Percentiles rank a stretch among this genome's conserved stretches.
Conservation (phyloP, 1,140 invertebrate species). For the Bemisia tabaci region DNA sequence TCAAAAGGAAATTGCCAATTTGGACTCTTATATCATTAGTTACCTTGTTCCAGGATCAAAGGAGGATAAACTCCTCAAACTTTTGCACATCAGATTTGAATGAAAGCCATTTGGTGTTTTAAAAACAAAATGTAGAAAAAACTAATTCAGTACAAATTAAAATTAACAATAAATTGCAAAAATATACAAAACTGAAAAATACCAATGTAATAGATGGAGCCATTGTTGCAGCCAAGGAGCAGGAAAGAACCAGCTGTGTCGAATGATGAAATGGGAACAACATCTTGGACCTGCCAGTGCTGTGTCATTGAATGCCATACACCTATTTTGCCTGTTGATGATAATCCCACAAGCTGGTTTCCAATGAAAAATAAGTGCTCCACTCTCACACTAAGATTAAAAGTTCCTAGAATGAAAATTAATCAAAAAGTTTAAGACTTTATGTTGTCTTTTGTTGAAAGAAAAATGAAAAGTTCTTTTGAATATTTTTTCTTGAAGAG, state of each 20-base stretch:
- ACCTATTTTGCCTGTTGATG: conserved; percentile 88
- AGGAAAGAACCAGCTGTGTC: conserved; percentile 93
- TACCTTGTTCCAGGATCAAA: too few species aligned
- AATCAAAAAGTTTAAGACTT: not conserved
- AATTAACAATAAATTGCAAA: too few species aligned
- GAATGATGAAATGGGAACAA: conserved; percentile 85
- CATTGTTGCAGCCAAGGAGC: conserved; percentile 86
- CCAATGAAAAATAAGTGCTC: conserved; percentile 96
- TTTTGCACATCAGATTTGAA: too few species aligned
- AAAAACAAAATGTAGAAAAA: too few species aligned
- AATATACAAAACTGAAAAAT: too few species aligned
- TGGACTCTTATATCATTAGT: too few species aligned
- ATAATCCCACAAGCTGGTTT: conserved; percentile 87
- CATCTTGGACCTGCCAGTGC: conserved; percentile 95
- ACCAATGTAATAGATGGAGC: conserved; percentile 96
- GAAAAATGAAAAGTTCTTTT: not conserved
- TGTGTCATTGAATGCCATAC: conserved; percentile 98
- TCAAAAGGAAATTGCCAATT: too few species aligned
- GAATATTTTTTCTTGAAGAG: not conserved
- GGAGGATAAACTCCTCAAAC: too few species aligned
- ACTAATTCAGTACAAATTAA: too few species aligned
- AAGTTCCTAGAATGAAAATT: conserved; percentile 44
- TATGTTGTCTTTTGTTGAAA: not conserved
- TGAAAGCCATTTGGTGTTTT: too few species aligned
- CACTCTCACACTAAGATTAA: conserved; percentile 81